Evolutionary conservation across 1,140 invertebrate genomes (phyloP), one percentile per base, ranked within the genome.

Genomic region (Latrodectus geometricus): DNA sequence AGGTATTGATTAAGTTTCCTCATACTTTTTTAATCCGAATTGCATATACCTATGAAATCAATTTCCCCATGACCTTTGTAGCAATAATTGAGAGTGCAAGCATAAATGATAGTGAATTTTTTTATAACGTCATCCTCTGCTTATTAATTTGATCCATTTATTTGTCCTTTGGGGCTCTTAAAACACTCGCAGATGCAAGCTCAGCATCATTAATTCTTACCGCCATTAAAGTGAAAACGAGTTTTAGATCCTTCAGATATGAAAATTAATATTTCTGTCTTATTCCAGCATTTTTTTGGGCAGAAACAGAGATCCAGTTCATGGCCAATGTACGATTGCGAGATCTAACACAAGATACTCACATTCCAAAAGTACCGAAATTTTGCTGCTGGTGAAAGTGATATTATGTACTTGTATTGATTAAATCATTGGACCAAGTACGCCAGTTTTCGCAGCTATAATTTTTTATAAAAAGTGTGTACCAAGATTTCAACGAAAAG

Each of bases 211-310:
- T 78, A 78, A 78, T 78, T 61, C 20, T 21, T 56, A 0, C 7
- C 3, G 9, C 49, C 65, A 78, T 78, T 66, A 21, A 17, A 35
- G 5, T 78, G 56, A 48, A 78, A 78, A 78, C 56, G 56, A 17
- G 76, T 65, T 78, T 78, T 7, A 23, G 12, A 78, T 48, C 76
- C 76, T 78, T 78, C 76, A 78, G 8, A 78, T 49, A 78, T 68
- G 61, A 78, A 66, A n/a, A 78, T 68, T 49, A 78, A 78, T 78
- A 78, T 68, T 68, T 68, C n/a, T 48, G 14, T 23, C 23, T 8
- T 17, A 61, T 3, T 14, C 54, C 11, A 14, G 3, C 11, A 61
- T 61, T 14, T 61, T 61, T 61, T 61, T 61, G 11, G 15, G 23
- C 20, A 49, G 0, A 9, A 21, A 21, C 35, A 9, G 48, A 61